Evolutionary conservation across 2,797 vertebrate species (phyloP), one percentile per base, ranked within the genome.

Genomic region (Labeo calbasu): DNA sequence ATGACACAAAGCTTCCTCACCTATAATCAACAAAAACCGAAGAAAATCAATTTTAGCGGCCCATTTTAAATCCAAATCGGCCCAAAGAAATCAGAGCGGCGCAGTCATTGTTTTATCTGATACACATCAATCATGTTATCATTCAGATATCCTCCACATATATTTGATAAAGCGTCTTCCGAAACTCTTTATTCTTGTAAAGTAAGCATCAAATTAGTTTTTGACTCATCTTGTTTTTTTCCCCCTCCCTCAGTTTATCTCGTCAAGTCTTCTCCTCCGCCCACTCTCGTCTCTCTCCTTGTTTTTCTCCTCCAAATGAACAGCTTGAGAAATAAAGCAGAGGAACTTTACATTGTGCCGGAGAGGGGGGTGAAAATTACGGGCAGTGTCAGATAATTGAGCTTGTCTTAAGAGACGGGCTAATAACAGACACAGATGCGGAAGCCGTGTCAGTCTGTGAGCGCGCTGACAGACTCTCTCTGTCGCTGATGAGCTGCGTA

Each of bases 381-480:
- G 93, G 95, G 94, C 95, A 95, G 95, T 96, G 95, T 95, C 94
- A 94, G 95, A 96, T 96, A 96, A 96, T 96, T 96, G 95, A 95
- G 95, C 95, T 96, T 96, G 95, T 96, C 95, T 95, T 93, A 91
- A 93, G 93, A 96, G 95, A 96, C 95, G 94, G 92, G 95, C 94
- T 96, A 96, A 96, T 96, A 96, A 96, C 95, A 96, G 95, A 92
- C 93, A 66, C 91, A 93, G 95, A 95, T 93, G 93, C 93, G 93
- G 93, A 95, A 94, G 95, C 94, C 92, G 93, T 96, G 95, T 96
- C 95, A 96, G 93, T 96, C 95, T 90, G 91, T 92, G 93, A 91
- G 91, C 92, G 87, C 92, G 93, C 94, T 96, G 95, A 96, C 95
- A 96, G 95, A 95, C 94, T 96, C 95, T 94, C 93, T 93, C 94